Evolutionary conservation across 64 coral and sea anemone species (phyloP), one percentile per base, ranked within the genome.

Genomic region (Montipora cactus): DNA sequence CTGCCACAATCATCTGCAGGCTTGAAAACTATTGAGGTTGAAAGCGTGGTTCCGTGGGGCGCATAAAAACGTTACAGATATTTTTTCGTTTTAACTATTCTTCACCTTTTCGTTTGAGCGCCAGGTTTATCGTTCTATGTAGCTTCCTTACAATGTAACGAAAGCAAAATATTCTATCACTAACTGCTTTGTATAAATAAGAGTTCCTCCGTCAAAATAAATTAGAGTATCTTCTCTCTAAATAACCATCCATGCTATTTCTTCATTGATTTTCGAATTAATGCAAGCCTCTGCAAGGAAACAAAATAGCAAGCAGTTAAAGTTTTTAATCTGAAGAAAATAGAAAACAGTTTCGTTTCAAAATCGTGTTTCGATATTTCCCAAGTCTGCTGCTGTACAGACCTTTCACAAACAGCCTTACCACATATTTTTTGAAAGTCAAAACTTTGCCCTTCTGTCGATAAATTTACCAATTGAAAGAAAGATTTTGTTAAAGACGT

Each of bases 201-300:
- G 44, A 68, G 46, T 85, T 69, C 7, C 5, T 20, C n/a, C 67
- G 15, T 14, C 15, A 69, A 68, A 70, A 70, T 85, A 85, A 85
- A 16, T 82, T 82, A 45, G 80, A 66, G 58, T 1, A 19, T 47
- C 55, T 89, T 44, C 12, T 69, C 66, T 69, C 66, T 3, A 15
- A 16, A 78, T 49, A 78, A 16, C 12, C 13, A 57, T 49, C 67
- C 62, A 0, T 19, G 46, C 74, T 78, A 95, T 64, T 95, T 95
- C 75, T 91, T 95, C 75, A 95, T 86, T 19, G 93, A 95, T 75
- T 95, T 95, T n/a, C 93, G 75, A 46, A 95, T 90, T 59, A 95
- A 91, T 45, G 93, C 93, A 55, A 95, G 28, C 80, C 93, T 89
- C 93, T 95, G 81, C 4, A 91, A 91, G 3, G 45, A 90, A 62